A percentile compares a stretch with the other conserved stretches of the same genome.
These are phyloP conservation scores for Drosophila limbata DNA, from an alignment of 2,888 invertebrate genomes.

Conservation along the genomic window DNA sequence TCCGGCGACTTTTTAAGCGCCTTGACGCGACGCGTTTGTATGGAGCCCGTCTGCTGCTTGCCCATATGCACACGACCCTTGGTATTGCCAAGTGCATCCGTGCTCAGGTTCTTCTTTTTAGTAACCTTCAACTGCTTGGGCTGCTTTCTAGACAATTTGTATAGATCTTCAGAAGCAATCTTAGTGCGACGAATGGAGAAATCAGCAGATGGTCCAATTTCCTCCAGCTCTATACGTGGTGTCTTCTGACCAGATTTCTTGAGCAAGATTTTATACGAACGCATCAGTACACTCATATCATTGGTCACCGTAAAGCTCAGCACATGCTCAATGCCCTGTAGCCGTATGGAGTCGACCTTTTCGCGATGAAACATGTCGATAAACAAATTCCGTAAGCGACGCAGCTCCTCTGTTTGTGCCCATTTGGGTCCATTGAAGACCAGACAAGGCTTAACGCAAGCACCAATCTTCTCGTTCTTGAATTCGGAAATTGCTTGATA, in stretches of 20 bases:
- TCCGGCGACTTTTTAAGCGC: conserved; percentile 91
- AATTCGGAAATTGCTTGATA: conserved; percentile 93
- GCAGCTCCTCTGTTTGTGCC: conserved; percentile 92
- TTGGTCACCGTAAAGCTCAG: conserved; percentile 94
- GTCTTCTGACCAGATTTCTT: conserved; percentile 96
- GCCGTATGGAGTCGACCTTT: conserved; percentile 89
- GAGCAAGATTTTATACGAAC: conserved; percentile 92
- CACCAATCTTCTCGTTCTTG: conserved; percentile 90
- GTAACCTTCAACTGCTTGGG: conserved; percentile 92
- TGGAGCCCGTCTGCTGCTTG: conserved; percentile 92
- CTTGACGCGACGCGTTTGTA: conserved; percentile 96
- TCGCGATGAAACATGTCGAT: conserved; percentile 94
- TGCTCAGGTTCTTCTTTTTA: conserved; percentile 95
- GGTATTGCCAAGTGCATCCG: conserved; percentile 94
- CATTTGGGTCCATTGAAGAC: conserved; percentile 96
- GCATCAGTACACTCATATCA: conserved; percentile 91
- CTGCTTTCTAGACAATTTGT: conserved; percentile 92
- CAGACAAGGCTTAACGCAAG: conserved; percentile 95
- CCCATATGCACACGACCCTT: conserved; percentile 97
- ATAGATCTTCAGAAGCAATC: conserved; percentile 95
- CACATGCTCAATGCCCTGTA: conserved; percentile 97
- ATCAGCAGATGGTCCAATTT: conserved; percentile 94
- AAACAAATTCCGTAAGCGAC: conserved; percentile 94
- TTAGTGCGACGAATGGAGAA: conserved; percentile 93
- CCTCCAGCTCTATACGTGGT: conserved; percentile 93